Base-by-base conservation (phyloP, 2,888 invertebrate species). In the Lithophane ornitopus region DNA sequence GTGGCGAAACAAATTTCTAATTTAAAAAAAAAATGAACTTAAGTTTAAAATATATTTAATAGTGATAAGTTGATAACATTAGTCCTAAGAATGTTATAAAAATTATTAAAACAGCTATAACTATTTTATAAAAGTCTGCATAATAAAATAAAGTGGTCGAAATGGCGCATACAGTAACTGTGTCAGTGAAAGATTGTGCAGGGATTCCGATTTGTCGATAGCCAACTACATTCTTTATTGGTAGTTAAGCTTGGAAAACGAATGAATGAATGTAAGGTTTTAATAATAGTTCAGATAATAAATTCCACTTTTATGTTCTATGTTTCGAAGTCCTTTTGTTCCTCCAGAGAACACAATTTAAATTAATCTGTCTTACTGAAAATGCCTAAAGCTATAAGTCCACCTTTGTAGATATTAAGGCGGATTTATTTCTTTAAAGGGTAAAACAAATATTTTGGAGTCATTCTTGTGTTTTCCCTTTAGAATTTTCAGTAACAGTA, bases 101-200 rank as follows among this genome's bases (percentile, higher is more conserved):
- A n/a, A 11, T n/a, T 1, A 52, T 52, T n/a, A 52, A 4, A n/a
- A 6, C 54, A 54, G 54, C 4, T 54, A 4, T 0, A 54, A 4
- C 11, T 54, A n/a, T 54, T 26, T 0, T 7, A 14, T 46, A 22
- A 49, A 66, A 66, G 44, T 14, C 34, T 22, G 22, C 39, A 52
- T 65, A 16, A 44, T 54, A 49, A 75, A 44, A 49, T 19, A 39
- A 41, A 59, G 14, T 58, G 39, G 19, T 49, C 0, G 16, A 62
- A 70, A 62, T 66, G n/a, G 56, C n/a, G 62, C 70, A 52, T 62
- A 16, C 26, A 66, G 39, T 46, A 70, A 68, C 62, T 83, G 49
- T 70, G 66, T 70, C 54, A 70, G 79, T 34, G n/a, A 59, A 78
- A 68, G 59, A 83, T 70, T 74, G 62, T 67, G 49, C 34, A 28